Conservation (phyloP, 2,888 invertebrate genomes). For the Hedya salicella region DNA sequence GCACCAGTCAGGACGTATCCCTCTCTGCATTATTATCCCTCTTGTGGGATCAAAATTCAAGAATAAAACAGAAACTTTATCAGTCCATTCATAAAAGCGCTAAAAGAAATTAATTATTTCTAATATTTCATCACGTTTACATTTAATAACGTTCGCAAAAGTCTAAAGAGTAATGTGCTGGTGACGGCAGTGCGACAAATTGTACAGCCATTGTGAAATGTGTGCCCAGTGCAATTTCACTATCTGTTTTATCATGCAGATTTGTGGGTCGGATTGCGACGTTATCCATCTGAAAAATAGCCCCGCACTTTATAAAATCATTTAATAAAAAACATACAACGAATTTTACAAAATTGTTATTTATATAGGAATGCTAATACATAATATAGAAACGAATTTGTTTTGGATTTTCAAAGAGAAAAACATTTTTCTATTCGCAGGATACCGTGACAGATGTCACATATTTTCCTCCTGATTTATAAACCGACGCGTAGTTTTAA, state of each 20-base stretch:
- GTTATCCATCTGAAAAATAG: conserved; percentile 10
- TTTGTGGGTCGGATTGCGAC: conserved; percentile 55
- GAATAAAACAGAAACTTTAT: too few relatives aligned
- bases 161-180: conserved; percentile 64
- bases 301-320: conserved; percentile 20
- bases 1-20: too few relatives aligned
- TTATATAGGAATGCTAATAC: neutral
- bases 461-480: neutral
- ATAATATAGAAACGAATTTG: neutral
- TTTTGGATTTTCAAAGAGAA: neutral
- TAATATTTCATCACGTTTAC: neutral
- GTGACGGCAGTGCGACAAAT: conserved; percentile 71
- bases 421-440: too few relatives aligned
- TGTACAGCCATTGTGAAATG: conserved; percentile 67
- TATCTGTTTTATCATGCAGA: conserved; percentile 31
- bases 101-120: neutral
- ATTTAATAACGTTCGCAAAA: conserved; percentile 68
- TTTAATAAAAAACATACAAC: conserved; percentile 5
- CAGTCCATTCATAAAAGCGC: too few relatives aligned
- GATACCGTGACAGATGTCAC: neutral
- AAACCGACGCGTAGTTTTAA: conserved; percentile 3
- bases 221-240: conserved; percentile 28
- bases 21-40: too few relatives aligned
- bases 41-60: too few relatives aligned
- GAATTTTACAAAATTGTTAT: neutral